Evolutionary conservation across 1,140 invertebrate species (phyloP), one percentile per base, ranked within the genome.

Genomic region (Aphelenchoides besseyi): DNA sequence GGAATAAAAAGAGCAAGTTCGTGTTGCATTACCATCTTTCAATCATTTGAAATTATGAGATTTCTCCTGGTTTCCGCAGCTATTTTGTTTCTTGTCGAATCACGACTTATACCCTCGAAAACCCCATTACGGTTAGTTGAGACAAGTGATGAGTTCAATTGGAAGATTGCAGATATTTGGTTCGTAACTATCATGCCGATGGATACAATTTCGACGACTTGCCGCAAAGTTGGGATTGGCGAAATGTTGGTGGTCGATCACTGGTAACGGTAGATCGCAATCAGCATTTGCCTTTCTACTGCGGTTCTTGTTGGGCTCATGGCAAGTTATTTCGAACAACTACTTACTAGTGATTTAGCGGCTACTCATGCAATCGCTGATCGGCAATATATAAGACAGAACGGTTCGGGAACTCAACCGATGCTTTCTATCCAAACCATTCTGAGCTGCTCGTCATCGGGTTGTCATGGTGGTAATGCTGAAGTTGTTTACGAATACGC

Each of bases 281-380:
- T 61, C 81, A 83, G 62, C 81, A 83, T 61, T 28, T 8, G 26
- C 59, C 62, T 77, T 26, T 68, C 88, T 87, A 88, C 70, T 88
- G 87, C 82, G 87, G 87, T 18, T 88, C 87, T 1, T 88, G 87
- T 69, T 88, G 87, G 87, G 87, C 86, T 3, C 85, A 86, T 81
- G 86, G 86, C 32, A 81, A 83, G 2, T 87, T 85, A 23, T 86
- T 9, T n/a, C 18, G 30, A 36, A 12, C 29, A 12, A 48, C 41
- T 48, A 48, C 12, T 48, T 48, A 64, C 57, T 30, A n/a, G n/a
- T 16, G 67, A 18, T 9, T 8, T n/a, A 69, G 68, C 33, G 68
- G 26, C 70, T 2, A 73, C 72, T n/a, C 26, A 28, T 12, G 57
- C 86, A 1, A 28, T 87, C 32, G 86, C 86, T 41, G 86, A 87